Percentiles rank a stretch among this genome's conserved stretches.
These are phyloP conservation scores for Drosophila longiperda DNA, from an alignment of 2,888 invertebrate species.

Conservation along the genomic window DNA sequence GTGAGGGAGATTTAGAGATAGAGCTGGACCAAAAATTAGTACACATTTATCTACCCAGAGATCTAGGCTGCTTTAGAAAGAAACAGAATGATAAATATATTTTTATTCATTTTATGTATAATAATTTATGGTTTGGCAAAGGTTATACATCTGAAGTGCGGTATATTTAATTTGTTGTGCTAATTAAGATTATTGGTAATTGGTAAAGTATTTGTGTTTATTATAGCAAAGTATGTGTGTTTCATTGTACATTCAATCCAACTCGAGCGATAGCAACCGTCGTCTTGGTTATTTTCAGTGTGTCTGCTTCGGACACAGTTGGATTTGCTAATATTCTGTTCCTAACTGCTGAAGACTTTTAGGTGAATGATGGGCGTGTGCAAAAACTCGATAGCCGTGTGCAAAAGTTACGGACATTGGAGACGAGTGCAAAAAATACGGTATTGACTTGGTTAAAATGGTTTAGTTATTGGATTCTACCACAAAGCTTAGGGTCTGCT, in stretches of 20 bases:
- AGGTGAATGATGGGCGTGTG: slow-evolving; percentile 50
- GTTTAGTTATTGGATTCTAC: slow-evolving; percentile 46
- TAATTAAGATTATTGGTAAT: slow-evolving; percentile 50
- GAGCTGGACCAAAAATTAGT: slow-evolving; percentile 18
- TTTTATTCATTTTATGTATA: neutral
- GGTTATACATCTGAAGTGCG: slow-evolving; percentile 24
- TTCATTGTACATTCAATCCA: slow-evolving; percentile 11
- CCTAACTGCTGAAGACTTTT: slow-evolving; percentile 54
- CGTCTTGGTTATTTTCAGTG: slow-evolving; percentile 37
- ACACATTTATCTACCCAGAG: slow-evolving; percentile 6
- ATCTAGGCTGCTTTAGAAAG: neutral
- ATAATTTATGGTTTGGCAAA: slow-evolving; percentile 43
- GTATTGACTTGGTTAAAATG: slow-evolving; percentile 50
- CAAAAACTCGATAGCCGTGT: slow-evolving; percentile 58
- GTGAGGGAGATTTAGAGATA: neutral
- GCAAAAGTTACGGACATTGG: slow-evolving; percentile 68
- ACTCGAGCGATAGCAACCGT: slow-evolving; percentile 59
- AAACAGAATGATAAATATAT: neutral
- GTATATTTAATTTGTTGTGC: slow-evolving; percentile 31
- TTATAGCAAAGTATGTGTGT: slow-evolving; percentile 23
- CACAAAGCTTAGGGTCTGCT: neutral
- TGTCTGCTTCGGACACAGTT: slow-evolving; percentile 64
- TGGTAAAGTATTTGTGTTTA: slow-evolving; percentile 42
- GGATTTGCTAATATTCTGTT: slow-evolving; percentile 65
- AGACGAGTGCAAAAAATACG: slow-evolving; percentile 52